A percentile compares a stretch with the other conserved stretches of the same genome.
phyloP scores from a whole-genome alignment of 2,888 invertebrate species.

The Chrysodeixis includens region DNA sequence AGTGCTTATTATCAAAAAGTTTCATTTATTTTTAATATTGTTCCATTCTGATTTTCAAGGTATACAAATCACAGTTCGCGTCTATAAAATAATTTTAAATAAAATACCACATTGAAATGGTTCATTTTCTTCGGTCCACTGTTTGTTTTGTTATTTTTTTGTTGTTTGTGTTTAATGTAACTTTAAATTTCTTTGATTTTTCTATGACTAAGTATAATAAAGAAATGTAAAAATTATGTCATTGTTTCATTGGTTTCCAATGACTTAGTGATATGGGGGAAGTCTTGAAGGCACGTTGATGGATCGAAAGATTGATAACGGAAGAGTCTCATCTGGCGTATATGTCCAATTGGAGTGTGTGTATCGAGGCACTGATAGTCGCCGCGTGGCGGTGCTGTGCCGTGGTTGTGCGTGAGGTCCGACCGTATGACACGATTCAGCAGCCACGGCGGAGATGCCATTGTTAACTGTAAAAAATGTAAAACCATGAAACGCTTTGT shows the following conservation, averaged over 20 bases:
- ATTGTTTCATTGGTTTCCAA: conserved; percentile 61
- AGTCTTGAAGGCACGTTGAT: conserved; percentile 77
- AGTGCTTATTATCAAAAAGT: too few relatives aligned
- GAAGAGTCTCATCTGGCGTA: conserved; percentile 77
- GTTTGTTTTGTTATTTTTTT: conserved; percentile 35
- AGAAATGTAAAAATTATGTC: conserved; percentile 62
- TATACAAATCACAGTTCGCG: neutral
- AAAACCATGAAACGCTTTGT: too few relatives aligned
- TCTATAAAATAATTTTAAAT: neutral
- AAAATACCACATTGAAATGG: neutral
- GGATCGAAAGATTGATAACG: conserved; percentile 83
- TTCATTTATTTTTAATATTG: too few relatives aligned
- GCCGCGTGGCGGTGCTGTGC: conserved; percentile 82
- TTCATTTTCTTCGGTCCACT: conserved; percentile 5
- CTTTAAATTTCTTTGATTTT: conserved; percentile 42
- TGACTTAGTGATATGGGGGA: conserved; percentile 66
- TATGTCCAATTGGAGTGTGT: conserved; percentile 84
- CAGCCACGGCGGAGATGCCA: conserved; percentile 78
- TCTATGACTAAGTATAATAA: conserved; percentile 49
- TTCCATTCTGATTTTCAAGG: neutral
- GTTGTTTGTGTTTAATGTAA: conserved; percentile 47
- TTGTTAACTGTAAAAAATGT: conserved; percentile 73
- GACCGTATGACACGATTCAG: conserved; percentile 84
- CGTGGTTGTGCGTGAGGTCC: conserved; percentile 82
- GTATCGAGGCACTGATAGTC: conserved; percentile 84